phyloP scores from a whole-genome alignment of 2,888 invertebrate species.

The Aspidiotus destructor region DNA sequence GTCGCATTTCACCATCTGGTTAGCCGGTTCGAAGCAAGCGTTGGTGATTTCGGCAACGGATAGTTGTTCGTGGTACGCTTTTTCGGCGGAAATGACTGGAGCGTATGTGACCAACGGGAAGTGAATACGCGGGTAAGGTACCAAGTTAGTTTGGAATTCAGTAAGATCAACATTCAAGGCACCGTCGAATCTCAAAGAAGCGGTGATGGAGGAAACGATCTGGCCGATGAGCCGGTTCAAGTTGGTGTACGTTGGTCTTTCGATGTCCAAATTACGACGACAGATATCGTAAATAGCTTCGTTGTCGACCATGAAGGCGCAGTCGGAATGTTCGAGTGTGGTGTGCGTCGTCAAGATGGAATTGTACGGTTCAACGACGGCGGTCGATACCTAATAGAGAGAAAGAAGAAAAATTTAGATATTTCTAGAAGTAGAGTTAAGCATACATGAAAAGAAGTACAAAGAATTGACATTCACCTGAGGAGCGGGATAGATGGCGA shows the following conservation, averaged over 20 bases:
- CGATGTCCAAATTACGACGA: conserved; percentile 88
- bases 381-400: conserved; percentile 64
- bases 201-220: conserved; percentile 86
- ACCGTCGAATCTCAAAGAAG: conserved; percentile 85
- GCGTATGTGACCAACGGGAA: conserved; percentile 89
- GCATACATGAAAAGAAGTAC: background rate
- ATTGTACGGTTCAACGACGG: conserved; percentile 95
- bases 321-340: conserved; percentile 87
- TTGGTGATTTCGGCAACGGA: conserved; percentile 89
- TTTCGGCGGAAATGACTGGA: conserved; percentile 86
- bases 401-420: conserved; percentile 36
- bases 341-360: conserved; percentile 94
- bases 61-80: conserved; percentile 87
- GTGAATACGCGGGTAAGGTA: conserved; percentile 92
- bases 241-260: conserved; percentile 92
- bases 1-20: conserved; percentile 93
- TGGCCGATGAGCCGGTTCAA: conserved; percentile 91
- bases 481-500: conserved; percentile 70
- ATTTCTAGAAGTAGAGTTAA: background rate
- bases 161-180: conserved; percentile 88
- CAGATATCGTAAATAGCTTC: conserved; percentile 80
- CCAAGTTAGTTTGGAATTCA: conserved; percentile 91
- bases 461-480: conserved; percentile 44
- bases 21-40: conserved; percentile 90
- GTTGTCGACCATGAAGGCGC: conserved; percentile 92